Conservation (phyloP, 1,140 invertebrate species). For the Elysia chlorotica region DNA sequence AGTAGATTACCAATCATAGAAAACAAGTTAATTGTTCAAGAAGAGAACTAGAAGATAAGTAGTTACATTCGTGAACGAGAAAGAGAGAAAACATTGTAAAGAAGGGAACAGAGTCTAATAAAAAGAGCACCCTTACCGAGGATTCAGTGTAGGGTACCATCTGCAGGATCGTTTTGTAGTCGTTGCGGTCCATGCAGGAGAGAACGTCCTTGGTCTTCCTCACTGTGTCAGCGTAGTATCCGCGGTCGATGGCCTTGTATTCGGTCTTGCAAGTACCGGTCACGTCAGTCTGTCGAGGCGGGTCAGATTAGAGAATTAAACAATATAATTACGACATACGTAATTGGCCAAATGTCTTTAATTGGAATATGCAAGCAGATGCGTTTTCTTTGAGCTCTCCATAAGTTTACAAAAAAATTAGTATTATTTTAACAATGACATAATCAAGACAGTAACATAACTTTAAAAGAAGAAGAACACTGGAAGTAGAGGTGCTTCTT, state of each 20-base stretch:
- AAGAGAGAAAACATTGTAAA: neutral
- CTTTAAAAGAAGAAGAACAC: no score
- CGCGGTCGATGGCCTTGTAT: constrained; percentile 69
- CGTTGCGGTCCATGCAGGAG: constrained; percentile 76
- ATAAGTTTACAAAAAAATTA: no score
- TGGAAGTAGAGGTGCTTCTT: no score
- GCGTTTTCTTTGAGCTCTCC: no score
- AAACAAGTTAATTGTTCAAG: neutral
- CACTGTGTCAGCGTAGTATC: constrained; percentile 75
- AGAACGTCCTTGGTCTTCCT: constrained; percentile 79
- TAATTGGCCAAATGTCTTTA: no score
- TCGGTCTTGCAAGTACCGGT: constrained; percentile 80
- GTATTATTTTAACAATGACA: no score
- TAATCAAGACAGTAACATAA: no score
- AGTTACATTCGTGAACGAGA: neutral
- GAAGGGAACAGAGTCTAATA: neutral
- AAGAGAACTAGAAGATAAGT: neutral
- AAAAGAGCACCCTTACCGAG: no score
- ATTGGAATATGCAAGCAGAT: no score
- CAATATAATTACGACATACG: no score
- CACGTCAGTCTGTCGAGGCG: constrained; percentile 75
- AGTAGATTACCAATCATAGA: neutral
- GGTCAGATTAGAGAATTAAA: no score
- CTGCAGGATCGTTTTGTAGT: constrained; percentile 58
- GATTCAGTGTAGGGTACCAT: constrained; percentile 37